Evolutionary conservation across 1,140 invertebrate genomes (phyloP).

Genomic region (Pseudachorutes palmiensis): DNA sequence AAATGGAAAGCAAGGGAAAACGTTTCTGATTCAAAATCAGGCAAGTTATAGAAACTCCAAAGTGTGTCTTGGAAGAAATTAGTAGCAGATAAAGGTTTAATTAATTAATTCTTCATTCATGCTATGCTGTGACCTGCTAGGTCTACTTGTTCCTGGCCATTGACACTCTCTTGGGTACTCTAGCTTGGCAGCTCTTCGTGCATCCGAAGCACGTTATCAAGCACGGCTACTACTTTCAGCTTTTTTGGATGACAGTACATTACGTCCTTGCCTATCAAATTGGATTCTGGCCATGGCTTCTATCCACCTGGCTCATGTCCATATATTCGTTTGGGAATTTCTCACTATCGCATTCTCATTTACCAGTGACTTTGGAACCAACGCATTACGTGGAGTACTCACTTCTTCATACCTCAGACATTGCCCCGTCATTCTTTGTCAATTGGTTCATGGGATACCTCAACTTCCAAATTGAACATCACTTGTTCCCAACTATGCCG

Average conservation of each 20-base stretch:
- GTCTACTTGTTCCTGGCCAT: slow-evolving; percentile 19
- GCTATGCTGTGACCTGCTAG: slow-evolving; percentile 7
- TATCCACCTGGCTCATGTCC: slow-evolving; percentile 23
- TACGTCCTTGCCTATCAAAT: slow-evolving; percentile 21
- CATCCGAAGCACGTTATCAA: slow-evolving; percentile 19
- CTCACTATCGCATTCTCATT: slow-evolving; percentile 22
- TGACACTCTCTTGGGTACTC: slow-evolving; percentile 24
- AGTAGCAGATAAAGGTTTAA: too few species aligned
- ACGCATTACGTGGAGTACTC: slow-evolving; percentile 23
- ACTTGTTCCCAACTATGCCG: slow-evolving; percentile 26
- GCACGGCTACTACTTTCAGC: slow-evolving; percentile 23
- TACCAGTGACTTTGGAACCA: slow-evolving; percentile 21
- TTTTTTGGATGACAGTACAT: slow-evolving; percentile 15
- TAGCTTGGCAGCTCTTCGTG: slow-evolving; percentile 24
- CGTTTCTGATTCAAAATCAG: slow-evolving; percentile 25
- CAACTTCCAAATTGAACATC: slow-evolving; percentile 29
- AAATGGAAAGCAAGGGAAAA: slow-evolving; percentile 24
- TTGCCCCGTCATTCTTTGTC: not conserved
- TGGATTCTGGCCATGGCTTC: slow-evolving; percentile 25
- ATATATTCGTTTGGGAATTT: slow-evolving; percentile 27
- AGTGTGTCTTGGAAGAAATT: too few species aligned
- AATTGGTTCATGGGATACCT: slow-evolving; percentile 28
- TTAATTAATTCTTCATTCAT: not conserved
- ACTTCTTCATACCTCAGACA: slow-evolving; percentile 20
- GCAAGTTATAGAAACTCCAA: not conserved